Base-by-base conservation (phyloP, 2,113 vertebrate species). In the Alexandromys fortis region DNA sequence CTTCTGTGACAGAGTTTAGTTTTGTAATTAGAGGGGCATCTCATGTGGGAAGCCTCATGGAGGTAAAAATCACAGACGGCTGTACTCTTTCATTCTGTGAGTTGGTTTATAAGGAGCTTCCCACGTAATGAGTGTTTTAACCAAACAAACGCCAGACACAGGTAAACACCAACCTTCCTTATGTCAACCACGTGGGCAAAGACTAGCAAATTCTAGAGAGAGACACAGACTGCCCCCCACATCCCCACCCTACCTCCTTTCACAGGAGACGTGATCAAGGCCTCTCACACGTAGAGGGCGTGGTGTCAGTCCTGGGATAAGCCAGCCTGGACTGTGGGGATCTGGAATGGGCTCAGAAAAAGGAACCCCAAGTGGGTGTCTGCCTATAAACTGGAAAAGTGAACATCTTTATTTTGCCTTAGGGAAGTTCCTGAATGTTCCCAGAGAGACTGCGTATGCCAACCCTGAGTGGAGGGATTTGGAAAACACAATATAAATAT, bases 61-160 rank as follows among this genome's bases (percentile, higher is more conserved):
- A 67, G 68, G 86, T 86, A 65, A 87, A 87, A 68, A 75, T 70
- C 86, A 73, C 86, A 77, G 90, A 30, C 35, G 91, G 35, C 83
- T 30, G 55, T 35, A 0, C 19, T 49, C 92, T 95, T 96, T 73
- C 89, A 95, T 87, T 95, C 73, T 38, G 91, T 9, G 90, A 91
- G 92, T 17, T 76, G 76, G 65, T 82, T 94, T 10, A 1, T 70
- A 26, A 0, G 0, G 61, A 68, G 73, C 61, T 70, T 63, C 79
- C 75, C 42, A 83, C 22, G 6, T 47, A n/a, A 61, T 33, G 73
- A 70, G 76, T 0, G 24, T 65, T 88, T 79, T 12, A 88, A 30
- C 55, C 78, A 67, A 85, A 85, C 87, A 79, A 42, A 93, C 33
- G 17, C 73, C 1, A 35, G 63, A 77, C 55, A 16, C 92, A 72